Conservation (phyloP, 2,113 vertebrate genomes). For the Pica pica region DNA sequence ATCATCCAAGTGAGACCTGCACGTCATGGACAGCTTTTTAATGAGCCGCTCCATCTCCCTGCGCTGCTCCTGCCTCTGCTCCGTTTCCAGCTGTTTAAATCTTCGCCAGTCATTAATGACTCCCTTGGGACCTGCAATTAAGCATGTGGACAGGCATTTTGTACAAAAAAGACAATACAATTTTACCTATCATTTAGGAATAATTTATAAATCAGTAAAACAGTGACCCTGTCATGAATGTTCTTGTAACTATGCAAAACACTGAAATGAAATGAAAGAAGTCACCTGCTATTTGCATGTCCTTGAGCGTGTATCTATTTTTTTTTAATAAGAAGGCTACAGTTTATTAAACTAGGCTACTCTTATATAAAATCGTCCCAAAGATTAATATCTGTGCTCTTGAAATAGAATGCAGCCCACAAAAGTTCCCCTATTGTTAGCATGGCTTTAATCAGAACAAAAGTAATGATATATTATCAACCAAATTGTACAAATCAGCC, state of each 20-base stretch:
- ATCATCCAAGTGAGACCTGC: conserved; percentile 89
- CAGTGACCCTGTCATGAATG: neutral
- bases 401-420: neutral
- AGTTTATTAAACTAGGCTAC: neutral
- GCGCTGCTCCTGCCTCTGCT: conserved; percentile 91
- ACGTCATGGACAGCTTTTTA: conserved; percentile 91
- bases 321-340: neutral
- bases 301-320: neutral
- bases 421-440: neutral
- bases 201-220: neutral
- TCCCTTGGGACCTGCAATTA: conserved; percentile 87
- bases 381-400: neutral
- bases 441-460: neutral
- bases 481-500: neutral
- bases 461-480: neutral
- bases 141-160: accelerated
- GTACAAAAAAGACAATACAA: neutral
- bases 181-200: neutral
- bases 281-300: neutral
- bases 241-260: neutral
- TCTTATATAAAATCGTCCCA: neutral
- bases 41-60: conserved; percentile 92
- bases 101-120: conserved; percentile 98
- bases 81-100: conserved; percentile 93
- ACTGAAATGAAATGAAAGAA: neutral